Evolutionary conservation across 2,797 vertebrate species (phyloP), one percentile per base, ranked within the genome.

Genomic region (Sphaeramia orbicularis): DNA sequence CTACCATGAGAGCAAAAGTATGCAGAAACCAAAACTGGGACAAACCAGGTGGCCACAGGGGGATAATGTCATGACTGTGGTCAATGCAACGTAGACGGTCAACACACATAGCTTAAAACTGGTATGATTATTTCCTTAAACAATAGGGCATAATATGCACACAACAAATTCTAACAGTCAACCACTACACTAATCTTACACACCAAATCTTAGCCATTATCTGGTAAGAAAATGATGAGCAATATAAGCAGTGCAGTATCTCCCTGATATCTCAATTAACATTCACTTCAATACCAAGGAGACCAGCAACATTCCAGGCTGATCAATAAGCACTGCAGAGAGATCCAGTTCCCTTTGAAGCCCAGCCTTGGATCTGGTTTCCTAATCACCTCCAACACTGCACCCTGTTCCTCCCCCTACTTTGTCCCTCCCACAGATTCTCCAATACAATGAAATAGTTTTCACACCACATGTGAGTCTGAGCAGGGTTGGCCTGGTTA

Each of bases 311-410:
- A 89, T 88, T 90, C 79, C 79, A 76, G 55, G 54, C 68, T 89
- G 88, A 94, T 94, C 93, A 91, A 93, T 91, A 90, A 81, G 82
- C 78, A 81, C 88, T 86, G 88, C 89, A 80, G 89, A 89, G 84
- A 86, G 87, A 93, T 93, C 87, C 76, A 74, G 84, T 86, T 92
- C 74, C 74, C 77, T 92, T 91, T 92, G 89, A 93, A 90, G 86
- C 74, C 16, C 37, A 83, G 84, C 73, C 65, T 56, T 85, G 86
- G 92, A 88, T 94, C 92, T 94, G 92, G 88, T 93, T 94, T 91
- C 89, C 88, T 91, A 92, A 93, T 92, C 86, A 90, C 84, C 85
- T 84, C 65, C 76, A 86, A 68, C 79, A 45, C 77, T 76, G 80
- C 84, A 80, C 84, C 80, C 76, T 76, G 57, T 85, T 84, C 60